Evolutionary conservation across 2,888 invertebrate species (phyloP).

Genomic region (Allacma fusca): DNA sequence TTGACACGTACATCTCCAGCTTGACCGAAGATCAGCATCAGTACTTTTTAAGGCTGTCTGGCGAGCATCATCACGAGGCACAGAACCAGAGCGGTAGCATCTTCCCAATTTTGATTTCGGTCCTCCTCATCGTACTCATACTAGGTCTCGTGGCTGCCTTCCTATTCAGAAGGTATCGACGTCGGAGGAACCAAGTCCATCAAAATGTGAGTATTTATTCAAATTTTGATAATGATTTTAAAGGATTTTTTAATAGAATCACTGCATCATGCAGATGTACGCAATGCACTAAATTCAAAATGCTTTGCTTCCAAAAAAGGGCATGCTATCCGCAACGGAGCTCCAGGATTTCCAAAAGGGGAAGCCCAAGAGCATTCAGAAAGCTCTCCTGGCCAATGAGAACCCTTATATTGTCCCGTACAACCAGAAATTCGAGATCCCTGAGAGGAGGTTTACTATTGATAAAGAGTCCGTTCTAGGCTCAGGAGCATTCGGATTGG

Average conservation of each 20-base stretch:
- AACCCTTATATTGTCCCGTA: conserved; percentile 36
- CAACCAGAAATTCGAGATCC: conserved; percentile 40
- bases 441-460: conserved; percentile 23
- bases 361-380: conserved; percentile 30
- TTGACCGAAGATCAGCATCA: conserved; percentile 23
- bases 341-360: conserved; percentile 40
- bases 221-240: not conserved
- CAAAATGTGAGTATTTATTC: not conserved
- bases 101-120: not conserved
- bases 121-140: not conserved
- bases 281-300: too few species aligned
- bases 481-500: conserved; percentile 35
- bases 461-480: conserved; percentile 35
- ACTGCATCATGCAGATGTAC: too few species aligned
- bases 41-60: conserved; percentile 17
- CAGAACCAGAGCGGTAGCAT: not conserved
- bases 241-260: too few species aligned
- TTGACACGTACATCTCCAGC: conserved; percentile 24
- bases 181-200: not conserved
- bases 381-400: conserved; percentile 15
- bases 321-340: conserved; percentile 28
- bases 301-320: conserved; percentile 10
- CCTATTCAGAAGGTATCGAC: conserved; percentile 6
- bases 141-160: conserved; percentile 9
- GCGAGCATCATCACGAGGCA: conserved; percentile 18